These are phyloP conservation scores for Resseliella maxima DNA, from an alignment of 2,888 invertebrate genomes.

Conservation along the genomic window DNA sequence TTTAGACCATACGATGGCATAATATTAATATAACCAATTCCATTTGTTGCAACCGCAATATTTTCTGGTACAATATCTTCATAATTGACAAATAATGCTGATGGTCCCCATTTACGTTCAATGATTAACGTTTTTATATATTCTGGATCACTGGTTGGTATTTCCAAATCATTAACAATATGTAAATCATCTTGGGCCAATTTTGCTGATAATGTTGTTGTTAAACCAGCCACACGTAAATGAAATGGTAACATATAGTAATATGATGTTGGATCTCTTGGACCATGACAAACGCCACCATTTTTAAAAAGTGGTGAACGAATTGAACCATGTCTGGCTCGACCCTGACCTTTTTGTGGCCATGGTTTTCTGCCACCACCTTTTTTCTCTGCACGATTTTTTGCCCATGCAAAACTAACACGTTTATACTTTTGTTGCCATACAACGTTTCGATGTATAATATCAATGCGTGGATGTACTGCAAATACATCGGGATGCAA, in stretches of 20 bases:
- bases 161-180: conserved; percentile 85
- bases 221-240: conserved; percentile 81
- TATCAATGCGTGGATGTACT: conserved; percentile 83
- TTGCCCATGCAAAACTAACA: conserved; percentile 83
- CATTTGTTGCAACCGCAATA: conserved; percentile 83
- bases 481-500: conserved; percentile 92
- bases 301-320: conserved; percentile 87
- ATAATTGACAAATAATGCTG: conserved; percentile 91
- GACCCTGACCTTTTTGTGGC: conserved; percentile 95
- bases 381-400: conserved; percentile 84
- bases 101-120: conserved; percentile 93
- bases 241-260: conserved; percentile 94
- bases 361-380: conserved; percentile 95
- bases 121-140: conserved; percentile 85
- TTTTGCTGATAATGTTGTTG: conserved; percentile 87
- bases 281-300: conserved; percentile 90
- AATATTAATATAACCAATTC: conserved; percentile 85
- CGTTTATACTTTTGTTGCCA: conserved; percentile 88
- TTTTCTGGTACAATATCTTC: conserved; percentile 89
- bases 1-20: conserved; percentile 98
- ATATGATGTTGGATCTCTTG: conserved; percentile 87
- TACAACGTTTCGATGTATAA: conserved; percentile 84
- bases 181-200: conserved; percentile 96
- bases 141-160: conserved; percentile 83
- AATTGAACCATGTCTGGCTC: conserved; percentile 91